Conservation (phyloP, 2,113 vertebrate species). For the Pelmatolapia mariae region DNA sequence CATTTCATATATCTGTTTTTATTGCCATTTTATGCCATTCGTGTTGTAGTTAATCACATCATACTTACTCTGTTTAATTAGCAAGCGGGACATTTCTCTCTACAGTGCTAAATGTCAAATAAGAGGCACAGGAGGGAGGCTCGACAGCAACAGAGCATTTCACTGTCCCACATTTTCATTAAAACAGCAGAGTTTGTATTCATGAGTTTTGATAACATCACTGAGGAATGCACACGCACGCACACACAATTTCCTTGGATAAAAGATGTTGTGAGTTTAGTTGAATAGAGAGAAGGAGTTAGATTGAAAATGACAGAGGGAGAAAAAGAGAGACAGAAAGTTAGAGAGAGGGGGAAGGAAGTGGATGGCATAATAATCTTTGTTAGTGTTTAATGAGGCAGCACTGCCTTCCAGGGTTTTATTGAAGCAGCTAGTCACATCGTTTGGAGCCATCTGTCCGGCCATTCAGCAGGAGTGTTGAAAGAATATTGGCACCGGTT, state of each 20-base stretch:
- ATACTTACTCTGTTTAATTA: slow-evolving; percentile 35
- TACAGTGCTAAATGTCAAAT: slow-evolving; percentile 49
- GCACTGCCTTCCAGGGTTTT: slow-evolving; percentile 64
- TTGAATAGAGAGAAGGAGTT: background rate
- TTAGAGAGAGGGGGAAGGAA: slow-evolving; percentile 38
- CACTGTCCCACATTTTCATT: slow-evolving; percentile 23
- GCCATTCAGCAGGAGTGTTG: slow-evolving; percentile 25
- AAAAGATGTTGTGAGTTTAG: slow-evolving; percentile 31
- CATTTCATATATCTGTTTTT: slow-evolving; percentile 15
- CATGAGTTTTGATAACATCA: slow-evolving; percentile 35
- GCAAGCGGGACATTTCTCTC: slow-evolving; percentile 16
- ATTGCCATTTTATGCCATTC: slow-evolving; percentile 15
- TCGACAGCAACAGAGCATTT: slow-evolving; percentile 9
- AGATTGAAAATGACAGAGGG: slow-evolving; percentile 12
- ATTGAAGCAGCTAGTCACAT: slow-evolving; percentile 65
- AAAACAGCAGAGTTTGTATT: slow-evolving; percentile 15
- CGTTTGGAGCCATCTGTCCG: slow-evolving; percentile 62
- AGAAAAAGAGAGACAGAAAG: slow-evolving; percentile 5
- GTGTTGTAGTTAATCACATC: slow-evolving; percentile 30
- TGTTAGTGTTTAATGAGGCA: slow-evolving; percentile 61
- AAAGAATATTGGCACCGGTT: slow-evolving; percentile 36
- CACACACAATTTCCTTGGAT: background rate
- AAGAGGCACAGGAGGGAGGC: slow-evolving; percentile 32
- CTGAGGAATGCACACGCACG: background rate
- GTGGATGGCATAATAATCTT: slow-evolving; percentile 50